Evolutionary conservation across 1,140 invertebrate genomes (phyloP).

Genomic region (Drosophila tsacasi): DNA sequence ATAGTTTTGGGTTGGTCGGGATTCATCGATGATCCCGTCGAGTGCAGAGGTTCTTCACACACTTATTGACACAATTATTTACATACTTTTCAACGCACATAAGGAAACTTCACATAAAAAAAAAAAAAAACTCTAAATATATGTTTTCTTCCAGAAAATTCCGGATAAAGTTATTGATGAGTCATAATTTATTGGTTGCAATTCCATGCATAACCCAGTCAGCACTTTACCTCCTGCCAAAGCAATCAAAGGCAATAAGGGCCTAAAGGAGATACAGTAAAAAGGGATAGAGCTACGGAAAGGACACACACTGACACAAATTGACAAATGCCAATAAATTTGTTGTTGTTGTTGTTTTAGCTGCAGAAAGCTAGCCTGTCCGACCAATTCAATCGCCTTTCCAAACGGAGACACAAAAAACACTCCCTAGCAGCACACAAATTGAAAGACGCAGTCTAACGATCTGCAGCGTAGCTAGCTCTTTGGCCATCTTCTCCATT

Average conservation of each 20-base stretch:
- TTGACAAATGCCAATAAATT: slow-evolving; percentile 45
- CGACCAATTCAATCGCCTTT: slow-evolving; percentile 50
- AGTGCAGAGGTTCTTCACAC: too few species aligned
- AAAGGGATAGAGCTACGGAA: slow-evolving; percentile 15
- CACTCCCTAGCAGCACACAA: slow-evolving; percentile 15
- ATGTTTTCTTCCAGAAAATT: background rate
- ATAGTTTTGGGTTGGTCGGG: too few species aligned
- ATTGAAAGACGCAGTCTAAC: slow-evolving; percentile 23
- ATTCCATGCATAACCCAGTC: slow-evolving; percentile 20
- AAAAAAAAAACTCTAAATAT: background rate
- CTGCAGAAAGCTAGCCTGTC: slow-evolving; percentile 35
- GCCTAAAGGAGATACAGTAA: slow-evolving; percentile 16
- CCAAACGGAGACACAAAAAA: slow-evolving; percentile 19
- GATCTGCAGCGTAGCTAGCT: slow-evolving; percentile 19
- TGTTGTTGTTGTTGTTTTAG: slow-evolving; percentile 26
- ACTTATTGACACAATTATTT: too few species aligned
- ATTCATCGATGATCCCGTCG: too few species aligned
- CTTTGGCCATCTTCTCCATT: slow-evolving; percentile 14
- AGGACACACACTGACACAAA: slow-evolving; percentile 40
- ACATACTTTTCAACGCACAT: too few species aligned
- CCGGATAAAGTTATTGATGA: slow-evolving; percentile 26
- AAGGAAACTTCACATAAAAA: too few species aligned
- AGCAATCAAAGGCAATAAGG: slow-evolving; percentile 27
- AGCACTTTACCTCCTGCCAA: slow-evolving; percentile 30
- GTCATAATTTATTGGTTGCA: slow-evolving; percentile 51